phyloP scores from a whole-genome alignment of 2,113 vertebrate species.

The Cairina moschata region DNA sequence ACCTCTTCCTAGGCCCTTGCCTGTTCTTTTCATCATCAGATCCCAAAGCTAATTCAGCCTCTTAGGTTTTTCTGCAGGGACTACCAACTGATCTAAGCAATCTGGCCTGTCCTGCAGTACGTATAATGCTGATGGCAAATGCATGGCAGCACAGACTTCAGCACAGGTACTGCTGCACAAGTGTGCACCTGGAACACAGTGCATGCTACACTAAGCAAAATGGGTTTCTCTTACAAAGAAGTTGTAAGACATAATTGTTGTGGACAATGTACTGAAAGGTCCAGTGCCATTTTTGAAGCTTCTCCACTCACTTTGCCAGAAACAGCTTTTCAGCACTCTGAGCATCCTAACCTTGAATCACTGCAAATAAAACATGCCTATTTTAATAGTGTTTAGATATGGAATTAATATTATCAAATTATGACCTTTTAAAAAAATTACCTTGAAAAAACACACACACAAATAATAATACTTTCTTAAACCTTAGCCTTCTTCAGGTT shows the following conservation, averaged over 20 bases:
- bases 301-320: background rate
- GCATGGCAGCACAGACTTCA: background rate
- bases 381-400: background rate
- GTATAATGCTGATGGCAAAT: background rate
- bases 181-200: background rate
- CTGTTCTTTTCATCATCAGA: background rate
- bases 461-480: background rate
- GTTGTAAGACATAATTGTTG: background rate
- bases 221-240: background rate
- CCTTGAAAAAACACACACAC: background rate
- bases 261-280: background rate
- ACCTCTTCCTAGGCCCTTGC: background rate
- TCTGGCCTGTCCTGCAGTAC: background rate
- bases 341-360: background rate
- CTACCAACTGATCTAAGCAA: background rate
- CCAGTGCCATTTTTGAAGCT: background rate
- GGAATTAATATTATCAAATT: background rate
- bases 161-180: background rate
- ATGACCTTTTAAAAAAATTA: background rate
- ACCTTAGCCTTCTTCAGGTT: background rate
- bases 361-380: background rate
- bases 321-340: background rate
- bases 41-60: background rate
- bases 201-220: background rate
- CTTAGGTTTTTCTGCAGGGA: background rate